These are phyloP conservation scores for Desmophyllum pertusum DNA, from an alignment of 92 coral and sea anemone species.

Conservation along the genomic window DNA sequence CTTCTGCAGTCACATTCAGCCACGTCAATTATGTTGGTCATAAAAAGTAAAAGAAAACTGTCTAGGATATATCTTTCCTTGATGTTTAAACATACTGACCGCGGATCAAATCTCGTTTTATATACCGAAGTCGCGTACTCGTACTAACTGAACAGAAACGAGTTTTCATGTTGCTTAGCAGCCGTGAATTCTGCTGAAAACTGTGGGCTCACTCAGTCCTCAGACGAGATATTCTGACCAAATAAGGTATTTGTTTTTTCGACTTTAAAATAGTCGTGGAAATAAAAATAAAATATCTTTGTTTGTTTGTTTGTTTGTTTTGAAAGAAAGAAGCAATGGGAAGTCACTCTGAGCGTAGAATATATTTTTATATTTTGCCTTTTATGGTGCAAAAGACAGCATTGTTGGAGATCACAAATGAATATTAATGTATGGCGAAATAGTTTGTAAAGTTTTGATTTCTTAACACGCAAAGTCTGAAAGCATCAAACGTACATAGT, in stretches of 20 bases:
- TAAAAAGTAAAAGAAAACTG: too few relatives aligned
- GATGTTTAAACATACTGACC: too few relatives aligned
- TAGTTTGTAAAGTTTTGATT: not conserved
- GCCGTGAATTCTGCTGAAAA: too few relatives aligned
- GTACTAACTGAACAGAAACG: too few relatives aligned
- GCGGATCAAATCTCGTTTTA: too few relatives aligned
- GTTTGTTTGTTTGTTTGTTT: not conserved
- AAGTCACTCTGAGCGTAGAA: not conserved
- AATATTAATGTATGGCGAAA: constrained; percentile 2
- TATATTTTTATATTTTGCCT: not conserved
- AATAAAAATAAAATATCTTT: not conserved
- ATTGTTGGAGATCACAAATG: not conserved
- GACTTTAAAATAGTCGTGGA: not conserved
- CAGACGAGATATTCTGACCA: not conserved
- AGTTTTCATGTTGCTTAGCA: too few relatives aligned
- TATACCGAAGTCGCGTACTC: too few relatives aligned
- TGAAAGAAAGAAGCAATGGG: not conserved
- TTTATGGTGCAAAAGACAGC: constrained; percentile 21
- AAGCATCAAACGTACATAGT: not conserved
- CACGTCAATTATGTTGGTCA: too few relatives aligned
- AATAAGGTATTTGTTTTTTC: constrained; percentile 1
- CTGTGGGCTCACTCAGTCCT: too few relatives aligned
- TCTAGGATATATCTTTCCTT: too few relatives aligned
- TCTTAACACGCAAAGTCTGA: not conserved
- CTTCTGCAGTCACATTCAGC: too few relatives aligned